Percentiles rank a stretch among this genome's conserved stretches.
Evolutionary conservation across 2,113 vertebrate species (phyloP).

Genomic region (Phaethornis superciliosus): DNA sequence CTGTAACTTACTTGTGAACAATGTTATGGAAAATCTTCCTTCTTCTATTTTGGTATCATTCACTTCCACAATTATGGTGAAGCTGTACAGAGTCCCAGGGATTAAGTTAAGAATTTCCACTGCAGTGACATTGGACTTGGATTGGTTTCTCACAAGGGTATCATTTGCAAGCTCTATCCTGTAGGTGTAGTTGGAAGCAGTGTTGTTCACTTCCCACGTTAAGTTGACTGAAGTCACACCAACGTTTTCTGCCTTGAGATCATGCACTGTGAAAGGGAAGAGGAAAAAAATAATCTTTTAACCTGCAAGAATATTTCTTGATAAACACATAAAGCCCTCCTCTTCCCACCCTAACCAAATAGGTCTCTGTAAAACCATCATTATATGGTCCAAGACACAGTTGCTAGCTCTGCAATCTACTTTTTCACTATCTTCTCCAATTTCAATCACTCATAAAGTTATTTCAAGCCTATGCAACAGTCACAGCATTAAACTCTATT

Average conservation of each 20-base stretch:
- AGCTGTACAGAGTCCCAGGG: neutral
- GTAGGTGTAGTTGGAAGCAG: neutral
- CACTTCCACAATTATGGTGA: neutral
- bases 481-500: neutral
- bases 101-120: neutral
- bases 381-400: neutral
- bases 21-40: neutral
- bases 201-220: neutral
- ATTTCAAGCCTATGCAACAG: neutral
- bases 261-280: neutral
- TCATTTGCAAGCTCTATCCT: neutral
- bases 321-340: neutral
- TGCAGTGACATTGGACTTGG: accelerated
- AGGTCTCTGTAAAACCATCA: neutral
- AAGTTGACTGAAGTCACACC: neutral
- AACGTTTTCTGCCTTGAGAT: neutral
- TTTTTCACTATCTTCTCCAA: neutral
- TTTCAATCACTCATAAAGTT: neutral
- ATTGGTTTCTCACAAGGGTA: accelerated
- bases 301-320: neutral
- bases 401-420: neutral
- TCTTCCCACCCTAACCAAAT: neutral
- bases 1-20: neutral
- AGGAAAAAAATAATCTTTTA: neutral
- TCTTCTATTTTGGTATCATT: neutral